Evolutionary conservation across 2,888 invertebrate genomes (phyloP).

Genomic region (Antheraea yamamai): DNA sequence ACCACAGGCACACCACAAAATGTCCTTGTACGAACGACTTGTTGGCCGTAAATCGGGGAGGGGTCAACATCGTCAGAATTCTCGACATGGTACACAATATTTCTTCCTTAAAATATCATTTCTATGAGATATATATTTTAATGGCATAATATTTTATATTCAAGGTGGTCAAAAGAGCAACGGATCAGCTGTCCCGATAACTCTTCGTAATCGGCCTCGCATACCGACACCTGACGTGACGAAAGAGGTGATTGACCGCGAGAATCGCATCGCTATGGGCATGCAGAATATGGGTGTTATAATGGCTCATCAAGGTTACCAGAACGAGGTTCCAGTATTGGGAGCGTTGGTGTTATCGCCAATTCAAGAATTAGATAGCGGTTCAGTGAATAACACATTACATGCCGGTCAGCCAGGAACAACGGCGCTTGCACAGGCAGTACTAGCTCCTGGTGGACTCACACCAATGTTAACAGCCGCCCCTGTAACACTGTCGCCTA

Average conservation of each 20-base stretch:
- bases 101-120: not conserved
- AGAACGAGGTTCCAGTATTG: conserved; percentile 87
- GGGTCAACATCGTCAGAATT: conserved; percentile 84
- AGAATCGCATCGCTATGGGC: conserved; percentile 83
- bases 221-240: conserved; percentile 95
- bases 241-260: conserved; percentile 89
- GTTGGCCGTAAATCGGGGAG: conserved; percentile 91
- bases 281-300: conserved; percentile 85
- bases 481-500: conserved; percentile 78
- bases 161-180: conserved; percentile 86
- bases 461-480: conserved; percentile 71
- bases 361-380: conserved; percentile 91
- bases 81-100: conserved; percentile 81
- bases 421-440: conserved; percentile 90
- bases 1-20: conserved; percentile 83
- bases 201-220: conserved; percentile 90
- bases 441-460: conserved; percentile 84
- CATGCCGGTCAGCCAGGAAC: conserved; percentile 88
- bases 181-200: conserved; percentile 84
- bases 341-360: conserved; percentile 90
- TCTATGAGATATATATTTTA: not conserved
- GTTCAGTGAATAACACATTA: conserved; percentile 87
- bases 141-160: not conserved
- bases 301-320: conserved; percentile 85
- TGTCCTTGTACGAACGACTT: conserved; percentile 91